Percentiles rank a stretch among this genome's conserved stretches.
Conservation (phyloP, 2,113 vertebrate species). For the Vulpes ferrilata region DNA sequence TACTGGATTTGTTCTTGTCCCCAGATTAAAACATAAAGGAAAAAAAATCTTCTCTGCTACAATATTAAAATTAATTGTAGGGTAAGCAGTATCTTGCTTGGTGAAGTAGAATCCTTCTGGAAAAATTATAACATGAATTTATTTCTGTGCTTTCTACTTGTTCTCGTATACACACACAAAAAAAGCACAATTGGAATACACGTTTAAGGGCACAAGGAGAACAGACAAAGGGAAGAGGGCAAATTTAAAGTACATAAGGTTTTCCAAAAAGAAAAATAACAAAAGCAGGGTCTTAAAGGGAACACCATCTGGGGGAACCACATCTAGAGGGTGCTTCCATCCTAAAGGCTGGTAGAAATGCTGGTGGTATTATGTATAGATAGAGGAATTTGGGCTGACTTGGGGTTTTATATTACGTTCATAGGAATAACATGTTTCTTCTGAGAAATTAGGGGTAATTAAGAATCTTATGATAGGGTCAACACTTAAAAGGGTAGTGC, state of each 20-base stretch:
- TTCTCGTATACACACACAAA: not conserved
- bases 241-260: constrained; percentile 24
- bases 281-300: not conserved
- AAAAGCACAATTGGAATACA: constrained; percentile 57
- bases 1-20: constrained; percentile 87
- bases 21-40: constrained; percentile 83
- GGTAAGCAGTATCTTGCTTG: constrained; percentile 78
- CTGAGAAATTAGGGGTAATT: constrained; percentile 28
- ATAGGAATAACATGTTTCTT: not conserved
- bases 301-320: not conserved
- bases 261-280: constrained; percentile 21
- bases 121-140: constrained; percentile 75
- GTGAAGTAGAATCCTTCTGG: constrained; percentile 78
- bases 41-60: constrained; percentile 77
- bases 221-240: not conserved
- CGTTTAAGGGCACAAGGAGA: constrained; percentile 45
- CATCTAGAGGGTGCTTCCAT: not conserved
- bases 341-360: not conserved
- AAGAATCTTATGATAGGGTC: not conserved
- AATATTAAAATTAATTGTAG: constrained; percentile 87
- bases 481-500: not conserved
- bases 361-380: not conserved
- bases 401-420: constrained; percentile 2
- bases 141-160: constrained; percentile 75
- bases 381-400: not conserved